Evolutionary conservation across 2,888 invertebrate species (phyloP).

Genomic region (Orchesellides sinensis): DNA sequence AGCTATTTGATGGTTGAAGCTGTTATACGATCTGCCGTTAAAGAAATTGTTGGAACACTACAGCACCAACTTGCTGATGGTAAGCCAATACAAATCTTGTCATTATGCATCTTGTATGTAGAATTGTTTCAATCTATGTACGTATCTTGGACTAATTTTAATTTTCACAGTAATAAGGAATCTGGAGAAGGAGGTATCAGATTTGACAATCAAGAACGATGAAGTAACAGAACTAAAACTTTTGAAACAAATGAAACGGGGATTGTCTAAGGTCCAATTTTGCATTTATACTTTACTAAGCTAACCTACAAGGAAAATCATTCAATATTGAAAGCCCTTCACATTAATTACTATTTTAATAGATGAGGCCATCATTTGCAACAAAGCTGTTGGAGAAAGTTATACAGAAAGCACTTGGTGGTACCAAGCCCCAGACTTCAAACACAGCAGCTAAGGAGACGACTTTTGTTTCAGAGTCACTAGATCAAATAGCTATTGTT

Average conservation of each 20-base stretch:
- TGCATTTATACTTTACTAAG: too few relatives aligned
- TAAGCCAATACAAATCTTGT: conserved; percentile 5
- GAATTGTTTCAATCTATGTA: too few relatives aligned
- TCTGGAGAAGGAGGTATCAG: conserved; percentile 44
- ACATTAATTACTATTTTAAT: too few relatives aligned
- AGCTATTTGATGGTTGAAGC: conserved; percentile 68
- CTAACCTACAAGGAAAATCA: too few relatives aligned
- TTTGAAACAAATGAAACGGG: conserved; percentile 41
- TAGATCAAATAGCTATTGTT: conserved; percentile 63
- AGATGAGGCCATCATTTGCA: conserved; percentile 57
- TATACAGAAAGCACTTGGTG: conserved; percentile 17
- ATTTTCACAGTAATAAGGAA: conserved; percentile 41
- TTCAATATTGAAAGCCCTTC: too few relatives aligned
- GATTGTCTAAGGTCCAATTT: conserved; percentile 51
- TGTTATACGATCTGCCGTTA: conserved; percentile 65
- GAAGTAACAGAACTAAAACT: conserved; percentile 47
- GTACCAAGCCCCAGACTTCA: neutral
- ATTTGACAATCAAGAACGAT: conserved; percentile 15
- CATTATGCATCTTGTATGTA: too few relatives aligned
- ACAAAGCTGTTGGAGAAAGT: conserved; percentile 54
- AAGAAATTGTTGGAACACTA: conserved; percentile 68
- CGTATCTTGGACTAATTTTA: neutral
- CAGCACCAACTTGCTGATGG: conserved; percentile 59
- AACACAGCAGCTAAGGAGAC: neutral
- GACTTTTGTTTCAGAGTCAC: conserved; percentile 56